Base-by-base conservation (phyloP, 2,888 invertebrate genomes). In the Cacoxenus indagator region DNA sequence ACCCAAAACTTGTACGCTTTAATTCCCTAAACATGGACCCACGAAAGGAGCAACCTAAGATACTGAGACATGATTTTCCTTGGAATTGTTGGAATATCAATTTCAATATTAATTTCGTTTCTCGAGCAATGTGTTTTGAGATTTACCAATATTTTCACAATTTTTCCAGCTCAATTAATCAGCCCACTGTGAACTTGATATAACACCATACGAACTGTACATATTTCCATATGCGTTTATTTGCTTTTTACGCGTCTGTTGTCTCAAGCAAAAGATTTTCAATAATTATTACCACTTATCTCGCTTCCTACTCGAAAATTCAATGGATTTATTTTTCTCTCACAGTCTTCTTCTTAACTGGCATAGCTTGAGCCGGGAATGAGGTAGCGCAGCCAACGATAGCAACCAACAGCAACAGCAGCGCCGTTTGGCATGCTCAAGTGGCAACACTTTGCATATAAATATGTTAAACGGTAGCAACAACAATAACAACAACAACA, bases 261-360 rank as follows among this genome's bases (percentile, higher is more conserved):
- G 80, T 83, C 82, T 81, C 79, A 75, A 83, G 82, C 73, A 83
- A 62, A 62, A 81, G 83, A 83, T 81, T 84, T 84, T 85, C 81
- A 84, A 84, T 84, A 85, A 84, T 84, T 84, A 84, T 85, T 84
- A 83, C 85, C 84, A 85, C 85, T 84, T 85, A 84, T 81, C 75
- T 77, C 76, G 73, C 71, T 77, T 79, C 78, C 78, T 75, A 45
- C 68, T 65, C 65, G 51, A 26, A 54, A 55, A 14, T 9, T 26
- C 24, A 31, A 54, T 55, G 54, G 55, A 19, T 26, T 48, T 51
- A 17, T 19, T 19, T 31, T 29, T 11, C 19, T 59, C 29, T 24
- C 57, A 59, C 29, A 59, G 19, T 8, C 19, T 31, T 19, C 14
- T n/a, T n/a, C n/a, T n/a, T n/a, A n/a, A 57, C 11, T n/a, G 27